Evolutionary conservation across 2,888 invertebrate genomes (phyloP), one percentile per base, ranked within the genome.

Genomic region (Dioctria linearis): DNA sequence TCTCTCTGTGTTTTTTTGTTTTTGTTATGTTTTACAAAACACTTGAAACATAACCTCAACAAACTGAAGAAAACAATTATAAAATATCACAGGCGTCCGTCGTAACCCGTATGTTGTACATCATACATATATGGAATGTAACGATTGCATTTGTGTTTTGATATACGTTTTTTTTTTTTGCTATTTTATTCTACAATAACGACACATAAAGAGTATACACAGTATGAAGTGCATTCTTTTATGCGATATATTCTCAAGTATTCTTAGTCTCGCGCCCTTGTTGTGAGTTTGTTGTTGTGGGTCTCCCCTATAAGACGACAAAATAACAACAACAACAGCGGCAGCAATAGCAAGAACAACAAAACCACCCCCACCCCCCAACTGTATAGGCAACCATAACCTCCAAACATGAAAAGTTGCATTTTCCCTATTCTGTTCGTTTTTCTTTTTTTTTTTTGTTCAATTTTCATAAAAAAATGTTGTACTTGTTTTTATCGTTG

Each of bases 61-160:
- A 61, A 61, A 61, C 8, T 61, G 61, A 61, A 61, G 61, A 61
- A 61, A 61, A 61, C 61, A 61, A 61, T 61, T 61, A 61, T 37
- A 6, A 6, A 61, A 46, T 9, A 46, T 61, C 61, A 25, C 61
- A 37, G 61, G 61, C 25, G 25, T 25, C 25, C 25, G 51, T 8
- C 37, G 61, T 25, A n/a, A 57, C 25, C 25, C 25, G 39, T 25
- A 37, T 61, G 25, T 4, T 4, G 25, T 25, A 25, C 25, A 25
- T 25, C 25, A 25, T 25, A 25, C 25, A 25, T 25, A 25, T 25
- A 25, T 25, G 25, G 25, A 25, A 25, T 25, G 25, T 25, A 25
- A 25, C 25, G 25, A 25, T 25, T 25, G 25, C 25, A 25, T 25
- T 25, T 25, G 25, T 25, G 25, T 25, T 25, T 25, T 25, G 25